Evolutionary conservation across 1,140 invertebrate genomes (phyloP).

Genomic region (Aphaenogaster rudis): DNA sequence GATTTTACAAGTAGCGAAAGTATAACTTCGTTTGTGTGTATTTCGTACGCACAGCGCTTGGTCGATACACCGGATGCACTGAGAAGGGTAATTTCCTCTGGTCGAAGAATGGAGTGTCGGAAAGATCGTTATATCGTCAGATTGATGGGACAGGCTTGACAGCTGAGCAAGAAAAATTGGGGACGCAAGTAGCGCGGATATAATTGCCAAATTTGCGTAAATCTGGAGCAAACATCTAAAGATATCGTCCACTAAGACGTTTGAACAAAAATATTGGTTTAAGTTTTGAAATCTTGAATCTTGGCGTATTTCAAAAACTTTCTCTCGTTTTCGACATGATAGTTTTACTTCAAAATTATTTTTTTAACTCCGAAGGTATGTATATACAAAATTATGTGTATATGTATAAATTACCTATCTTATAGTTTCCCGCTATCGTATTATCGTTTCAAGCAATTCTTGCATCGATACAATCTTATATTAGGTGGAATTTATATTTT

Average conservation of each 20-base stretch:
- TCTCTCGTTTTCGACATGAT: neutral
- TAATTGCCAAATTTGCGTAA: constrained; percentile 50
- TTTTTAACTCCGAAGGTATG: neutral
- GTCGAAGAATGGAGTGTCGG: constrained; percentile 27
- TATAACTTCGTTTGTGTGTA: constrained; percentile 69
- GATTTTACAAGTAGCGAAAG: constrained; percentile 84
- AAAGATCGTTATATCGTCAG: constrained; percentile 66
- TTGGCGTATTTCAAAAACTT: neutral
- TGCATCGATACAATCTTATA: neutral
- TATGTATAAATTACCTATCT: neutral
- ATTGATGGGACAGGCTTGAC: constrained; percentile 38
- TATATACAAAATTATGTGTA: neutral
- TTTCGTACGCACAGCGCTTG: constrained; percentile 49
- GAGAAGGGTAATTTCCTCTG: constrained; percentile 74
- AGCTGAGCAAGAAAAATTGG: constrained; percentile 46
- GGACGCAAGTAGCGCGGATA: constrained; percentile 17
- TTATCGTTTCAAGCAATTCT: neutral
- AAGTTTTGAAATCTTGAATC: neutral
- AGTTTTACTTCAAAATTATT: neutral
- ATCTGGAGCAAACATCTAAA: constrained; percentile 16
- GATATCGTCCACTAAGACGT: neutral
- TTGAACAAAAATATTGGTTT: neutral
- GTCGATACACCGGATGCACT: constrained; percentile 84
- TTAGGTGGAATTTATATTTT: neutral
- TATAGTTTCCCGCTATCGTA: neutral